Evolutionary conservation across 2,888 invertebrate species (phyloP), one percentile per base, ranked within the genome.

Genomic region (Balanococcus diminutus): DNA sequence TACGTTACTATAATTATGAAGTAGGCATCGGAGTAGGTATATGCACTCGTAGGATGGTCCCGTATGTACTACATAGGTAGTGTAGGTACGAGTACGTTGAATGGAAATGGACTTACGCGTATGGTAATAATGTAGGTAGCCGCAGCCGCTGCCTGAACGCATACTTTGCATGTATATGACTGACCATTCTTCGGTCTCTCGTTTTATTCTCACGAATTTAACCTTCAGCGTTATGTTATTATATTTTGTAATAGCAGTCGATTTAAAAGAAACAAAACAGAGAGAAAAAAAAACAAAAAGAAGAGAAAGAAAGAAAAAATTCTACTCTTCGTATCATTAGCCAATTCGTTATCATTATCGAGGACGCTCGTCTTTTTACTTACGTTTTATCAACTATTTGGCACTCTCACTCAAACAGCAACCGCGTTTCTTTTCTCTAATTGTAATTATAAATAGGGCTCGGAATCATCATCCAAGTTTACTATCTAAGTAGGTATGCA

Each of bases 161-260:
- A 14, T 61, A 61, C 25, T 61, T 61, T 61, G 14, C 61, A 61
- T 61, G 25, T 25, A 61, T 61, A 61, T 61, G 22, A 25, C 61
- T 25, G 39, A 61, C 61, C 25, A 25, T 61, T 61, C 61, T 61
- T 61, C 25, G 61, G 61, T 25, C 72, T 72, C 14, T 84, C 84
- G 39, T 75, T 75, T 84, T 84, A 84, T 84, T 84, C 84, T 67
- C 84, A 84, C 84, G 84, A 84, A 75, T 84, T 84, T 75, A 84
- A 84, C 84, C 84, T 84, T 84, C 84, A 42, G 42, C 28, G 82
- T 82, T 51, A 42, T 84, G 31, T 25, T 84, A 39, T 84, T 75
- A 84, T 46, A 46, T 84, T 84, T 84, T 84, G 84, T 75, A 84
- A 84, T 32, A 72, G 16, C 79, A n/a, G 32, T 32, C 79, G 61